These are phyloP conservation scores for Archips xylosteana DNA, from an alignment of 2,888 invertebrate species.

Conservation along the genomic window DNA sequence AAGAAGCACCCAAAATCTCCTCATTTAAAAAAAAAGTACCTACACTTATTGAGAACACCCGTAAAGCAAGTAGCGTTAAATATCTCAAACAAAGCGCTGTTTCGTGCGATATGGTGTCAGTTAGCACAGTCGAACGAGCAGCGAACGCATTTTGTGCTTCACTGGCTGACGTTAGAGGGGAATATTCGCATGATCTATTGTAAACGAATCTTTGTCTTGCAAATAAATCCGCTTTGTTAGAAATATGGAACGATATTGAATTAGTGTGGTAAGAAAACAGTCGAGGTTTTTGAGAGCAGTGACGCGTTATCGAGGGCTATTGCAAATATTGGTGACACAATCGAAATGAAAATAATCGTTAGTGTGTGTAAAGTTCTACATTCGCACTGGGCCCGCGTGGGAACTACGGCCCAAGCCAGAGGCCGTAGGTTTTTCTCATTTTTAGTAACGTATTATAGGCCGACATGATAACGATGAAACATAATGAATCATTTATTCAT, in stretches of 20 bases:
- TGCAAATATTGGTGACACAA: neutral
- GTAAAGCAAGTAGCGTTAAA: slow-evolving; percentile 13
- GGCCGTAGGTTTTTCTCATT: too few relatives aligned
- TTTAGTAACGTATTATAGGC: too few relatives aligned
- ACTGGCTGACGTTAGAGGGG: slow-evolving; percentile 33
- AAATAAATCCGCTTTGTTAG: slow-evolving; percentile 30
- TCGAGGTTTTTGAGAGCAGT: neutral
- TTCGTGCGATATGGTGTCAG: slow-evolving; percentile 33
- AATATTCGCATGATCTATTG: slow-evolving; percentile 39
- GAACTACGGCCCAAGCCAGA: too few relatives aligned
- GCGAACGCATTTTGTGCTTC: slow-evolving; percentile 42
- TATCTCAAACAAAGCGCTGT: slow-evolving; percentile 20
- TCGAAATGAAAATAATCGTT: too few relatives aligned
- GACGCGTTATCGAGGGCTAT: neutral
- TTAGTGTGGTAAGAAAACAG: neutral
- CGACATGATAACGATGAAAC: too few relatives aligned
- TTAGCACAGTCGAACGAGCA: slow-evolving; percentile 42
- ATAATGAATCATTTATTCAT: too few relatives aligned
- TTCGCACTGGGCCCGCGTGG: too few relatives aligned
- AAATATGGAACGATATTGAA: slow-evolving; percentile 16
- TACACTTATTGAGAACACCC: too few relatives aligned
- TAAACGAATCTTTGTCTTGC: slow-evolving; percentile 41
- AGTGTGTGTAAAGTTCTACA: too few relatives aligned
- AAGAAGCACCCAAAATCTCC: too few relatives aligned
- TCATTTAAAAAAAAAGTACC: too few relatives aligned